Evolutionary conservation across 2,888 invertebrate genomes (phyloP).

Genomic region (Protonemura montana): DNA sequence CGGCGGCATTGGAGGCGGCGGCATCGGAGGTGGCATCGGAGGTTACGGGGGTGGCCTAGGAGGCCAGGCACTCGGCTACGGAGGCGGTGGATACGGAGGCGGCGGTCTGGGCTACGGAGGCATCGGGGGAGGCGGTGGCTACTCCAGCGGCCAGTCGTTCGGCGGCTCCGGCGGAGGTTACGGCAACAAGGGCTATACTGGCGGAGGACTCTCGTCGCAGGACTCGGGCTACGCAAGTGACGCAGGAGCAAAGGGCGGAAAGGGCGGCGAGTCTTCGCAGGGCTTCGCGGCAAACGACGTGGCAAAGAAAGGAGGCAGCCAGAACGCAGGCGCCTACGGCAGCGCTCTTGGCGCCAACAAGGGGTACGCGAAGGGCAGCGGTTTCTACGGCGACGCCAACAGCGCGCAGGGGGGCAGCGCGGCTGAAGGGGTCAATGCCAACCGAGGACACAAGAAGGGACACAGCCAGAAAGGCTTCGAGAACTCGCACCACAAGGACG

Average conservation of each 20-base stretch:
- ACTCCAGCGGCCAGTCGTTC: neutral
- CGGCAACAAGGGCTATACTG: conserved; percentile 13
- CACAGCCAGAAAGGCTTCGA: conserved; percentile 48
- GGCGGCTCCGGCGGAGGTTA: conserved; percentile 7
- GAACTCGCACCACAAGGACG: conserved; percentile 50
- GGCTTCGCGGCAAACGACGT: conserved; percentile 8
- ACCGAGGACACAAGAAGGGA: conserved; percentile 46
- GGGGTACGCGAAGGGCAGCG: conserved; percentile 40
- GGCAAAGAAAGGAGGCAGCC: neutral
- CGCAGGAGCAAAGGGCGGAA: neutral
- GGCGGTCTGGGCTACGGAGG: neutral
- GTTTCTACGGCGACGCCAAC: conserved; percentile 30
- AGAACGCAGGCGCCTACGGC: conserved; percentile 25
- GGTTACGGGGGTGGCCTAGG: neutral
- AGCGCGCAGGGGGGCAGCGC: conserved; percentile 26
- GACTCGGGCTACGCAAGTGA: neutral
- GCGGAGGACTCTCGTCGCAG: conserved; percentile 1
- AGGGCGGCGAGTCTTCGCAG: conserved; percentile 20
- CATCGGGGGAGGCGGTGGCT: conserved; percentile 17
- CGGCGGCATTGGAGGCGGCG: neutral
- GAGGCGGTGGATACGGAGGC: conserved; percentile 15
- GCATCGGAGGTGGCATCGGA: neutral
- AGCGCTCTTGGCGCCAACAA: neutral
- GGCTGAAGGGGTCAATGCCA: conserved; percentile 42
- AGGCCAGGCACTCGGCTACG: conserved; percentile 4